Conservation (phyloP, 2,888 invertebrate species). For the Caenorhabditis sp. region DNA sequence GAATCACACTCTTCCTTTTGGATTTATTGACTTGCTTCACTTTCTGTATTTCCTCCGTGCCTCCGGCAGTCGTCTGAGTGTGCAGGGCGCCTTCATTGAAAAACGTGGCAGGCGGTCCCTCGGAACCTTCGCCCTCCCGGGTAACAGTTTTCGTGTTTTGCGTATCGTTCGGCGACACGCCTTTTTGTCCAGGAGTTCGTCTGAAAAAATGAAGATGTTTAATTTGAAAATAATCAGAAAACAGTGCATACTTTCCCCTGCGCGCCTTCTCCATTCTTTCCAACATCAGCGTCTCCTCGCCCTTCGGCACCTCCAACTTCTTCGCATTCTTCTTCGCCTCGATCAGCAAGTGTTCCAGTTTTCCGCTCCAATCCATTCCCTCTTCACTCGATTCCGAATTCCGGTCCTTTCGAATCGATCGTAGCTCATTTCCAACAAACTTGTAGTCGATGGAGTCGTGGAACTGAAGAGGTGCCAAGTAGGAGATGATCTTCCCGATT, state of each 20-base stretch:
- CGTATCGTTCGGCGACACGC: background rate
- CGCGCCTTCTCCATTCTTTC: constrained; percentile 11
- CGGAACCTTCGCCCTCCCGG: background rate
- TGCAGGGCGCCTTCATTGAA: background rate
- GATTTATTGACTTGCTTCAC: background rate
- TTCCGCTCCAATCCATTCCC: constrained; percentile 42
- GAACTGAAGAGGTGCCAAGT: constrained; percentile 33
- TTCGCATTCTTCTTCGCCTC: constrained; percentile 20
- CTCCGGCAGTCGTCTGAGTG: background rate
- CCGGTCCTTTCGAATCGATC: constrained; percentile 10
- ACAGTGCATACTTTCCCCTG: background rate
- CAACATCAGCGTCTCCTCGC: constrained; percentile 38
- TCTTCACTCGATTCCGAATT: constrained; percentile 20
- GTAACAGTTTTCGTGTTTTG: background rate
- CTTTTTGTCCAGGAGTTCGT: too few relatives aligned
- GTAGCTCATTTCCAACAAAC: constrained; percentile 16
- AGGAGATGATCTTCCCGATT: constrained; percentile 21
- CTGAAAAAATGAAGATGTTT: too few relatives aligned
- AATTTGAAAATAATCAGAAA: constrained; percentile 2
- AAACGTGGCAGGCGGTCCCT: background rate
- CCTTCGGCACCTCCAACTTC: constrained; percentile 20
- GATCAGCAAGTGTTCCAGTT: constrained; percentile 24
- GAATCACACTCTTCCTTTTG: too few relatives aligned
- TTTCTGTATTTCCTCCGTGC: background rate
- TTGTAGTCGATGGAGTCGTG: constrained; percentile 47